A percentile compares a stretch with the other conserved stretches of the same genome.
Conservation (phyloP, 2,888 invertebrate species). For the Eumerus sabulonum region DNA sequence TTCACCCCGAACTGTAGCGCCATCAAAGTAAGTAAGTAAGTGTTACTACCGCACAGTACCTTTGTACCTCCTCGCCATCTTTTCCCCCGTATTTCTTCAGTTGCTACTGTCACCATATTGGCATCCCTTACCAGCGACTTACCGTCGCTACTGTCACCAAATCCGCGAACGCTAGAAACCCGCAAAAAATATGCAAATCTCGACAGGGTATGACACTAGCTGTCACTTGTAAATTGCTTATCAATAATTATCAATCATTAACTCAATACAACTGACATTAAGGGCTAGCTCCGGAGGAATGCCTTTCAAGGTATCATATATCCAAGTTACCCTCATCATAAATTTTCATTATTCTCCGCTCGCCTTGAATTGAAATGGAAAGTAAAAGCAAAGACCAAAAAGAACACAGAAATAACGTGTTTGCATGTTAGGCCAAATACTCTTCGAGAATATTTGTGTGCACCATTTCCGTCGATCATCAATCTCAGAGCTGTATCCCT, state of each 20-base stretch:
- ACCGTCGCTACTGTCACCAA: no score
- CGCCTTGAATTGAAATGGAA: conserved; percentile 32
- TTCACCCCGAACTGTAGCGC: no score
- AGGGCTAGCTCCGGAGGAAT: conserved; percentile 23
- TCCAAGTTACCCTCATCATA: conserved; percentile 61
- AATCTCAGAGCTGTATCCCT: conserved; percentile 66
- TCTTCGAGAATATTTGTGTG: conserved; percentile 43
- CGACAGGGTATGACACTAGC: neutral
- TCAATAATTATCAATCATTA: conserved; percentile 55
- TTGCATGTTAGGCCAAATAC: conserved; percentile 43
- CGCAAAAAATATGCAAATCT: neutral
- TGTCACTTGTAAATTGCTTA: conserved; percentile 26
- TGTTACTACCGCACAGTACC: no score
- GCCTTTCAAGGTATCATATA: conserved; percentile 50
- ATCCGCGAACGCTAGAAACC: no score
- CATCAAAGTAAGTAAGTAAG: no score
- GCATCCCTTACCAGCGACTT: no score
- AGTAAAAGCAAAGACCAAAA: no score
- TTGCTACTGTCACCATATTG: no score
- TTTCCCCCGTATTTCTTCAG: no score
- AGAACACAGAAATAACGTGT: conserved; percentile 6
- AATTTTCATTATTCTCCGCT: conserved; percentile 60
- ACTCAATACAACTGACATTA: neutral
- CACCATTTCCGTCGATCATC: conserved; percentile 68
- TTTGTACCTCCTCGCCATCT: no score